Percentiles rank a stretch among this genome's conserved stretches.
phyloP scores from a whole-genome alignment of 2,113 vertebrate species.

The Triplophysa tibetana region DNA sequence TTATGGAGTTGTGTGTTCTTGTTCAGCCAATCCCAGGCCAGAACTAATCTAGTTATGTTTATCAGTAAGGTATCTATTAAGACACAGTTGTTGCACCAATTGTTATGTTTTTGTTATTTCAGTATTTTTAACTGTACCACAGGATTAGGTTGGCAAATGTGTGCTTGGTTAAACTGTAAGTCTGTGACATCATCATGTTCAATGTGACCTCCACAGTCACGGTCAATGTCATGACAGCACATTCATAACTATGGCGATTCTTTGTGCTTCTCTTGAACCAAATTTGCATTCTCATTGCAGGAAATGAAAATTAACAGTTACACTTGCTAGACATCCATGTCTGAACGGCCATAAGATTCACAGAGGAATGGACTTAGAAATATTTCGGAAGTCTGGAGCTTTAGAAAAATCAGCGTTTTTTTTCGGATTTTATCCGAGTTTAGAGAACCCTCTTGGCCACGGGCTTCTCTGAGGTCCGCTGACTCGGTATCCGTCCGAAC shows the following conservation, averaged over 20 bases:
- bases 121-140: neutral
- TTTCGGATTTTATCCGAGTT: too few species aligned
- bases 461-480: too few species aligned
- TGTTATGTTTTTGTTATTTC: neutral
- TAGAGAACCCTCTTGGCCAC: too few species aligned
- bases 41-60: slow-evolving; percentile 9
- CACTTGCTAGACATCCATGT: too few species aligned
- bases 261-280: neutral
- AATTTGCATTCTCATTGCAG: too few species aligned
- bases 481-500: too few species aligned
- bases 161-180: neutral
- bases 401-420: too few species aligned
- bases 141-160: neutral
- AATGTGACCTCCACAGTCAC: neutral
- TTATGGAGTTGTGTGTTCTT: neutral
- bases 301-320: too few species aligned
- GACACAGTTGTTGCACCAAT: neutral
- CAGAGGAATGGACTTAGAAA: too few species aligned
- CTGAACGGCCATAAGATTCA: too few species aligned
- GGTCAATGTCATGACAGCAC: neutral
- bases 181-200: neutral
- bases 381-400: too few species aligned
- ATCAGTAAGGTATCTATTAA: neutral
- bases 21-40: slow-evolving; percentile 5
- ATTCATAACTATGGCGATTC: neutral